A percentile compares a stretch with the other conserved stretches of the same genome.
Evolutionary conservation across 2,797 vertebrate species (phyloP).

Genomic region (Alosa sapidissima): DNA sequence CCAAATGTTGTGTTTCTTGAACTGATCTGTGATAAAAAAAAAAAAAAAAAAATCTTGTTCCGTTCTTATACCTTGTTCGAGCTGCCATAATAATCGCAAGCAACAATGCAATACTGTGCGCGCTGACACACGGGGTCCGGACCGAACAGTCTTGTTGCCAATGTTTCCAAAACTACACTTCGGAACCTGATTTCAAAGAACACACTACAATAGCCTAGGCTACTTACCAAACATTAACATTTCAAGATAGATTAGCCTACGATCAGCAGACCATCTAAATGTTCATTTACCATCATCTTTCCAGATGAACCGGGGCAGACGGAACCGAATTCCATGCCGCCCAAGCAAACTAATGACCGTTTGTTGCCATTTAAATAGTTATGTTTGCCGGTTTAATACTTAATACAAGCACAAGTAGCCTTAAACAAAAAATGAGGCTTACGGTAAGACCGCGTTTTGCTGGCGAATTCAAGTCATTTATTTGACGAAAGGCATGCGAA

Average conservation of each 20-base stretch:
- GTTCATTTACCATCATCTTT: neutral
- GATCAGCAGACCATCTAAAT: neutral
- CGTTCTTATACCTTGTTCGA: neutral
- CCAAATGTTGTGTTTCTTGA: neutral
- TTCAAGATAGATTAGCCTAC: neutral
- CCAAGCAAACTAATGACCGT: slow-evolving; percentile 13
- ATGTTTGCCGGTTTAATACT: neutral
- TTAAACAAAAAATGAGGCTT: neutral
- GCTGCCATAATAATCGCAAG: neutral
- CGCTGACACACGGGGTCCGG: neutral
- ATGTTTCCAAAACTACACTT: neutral
- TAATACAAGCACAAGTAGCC: neutral
- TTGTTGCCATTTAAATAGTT: slow-evolving; percentile 16
- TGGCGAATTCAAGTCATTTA: neutral
- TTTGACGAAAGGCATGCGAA: neutral
- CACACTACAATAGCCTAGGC: too few relatives aligned
- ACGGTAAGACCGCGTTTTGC: neutral
- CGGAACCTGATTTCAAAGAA: neutral
- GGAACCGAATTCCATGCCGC: neutral
- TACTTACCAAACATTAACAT: neutral
- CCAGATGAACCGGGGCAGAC: neutral
- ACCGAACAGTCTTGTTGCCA: neutral
- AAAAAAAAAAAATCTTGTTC: too few relatives aligned
- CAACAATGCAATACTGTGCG: neutral
- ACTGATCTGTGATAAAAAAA: neutral